These are phyloP conservation scores for Sarcophaga caerulescens DNA, from an alignment of 2,888 invertebrate genomes.

Conservation along the genomic window DNA sequence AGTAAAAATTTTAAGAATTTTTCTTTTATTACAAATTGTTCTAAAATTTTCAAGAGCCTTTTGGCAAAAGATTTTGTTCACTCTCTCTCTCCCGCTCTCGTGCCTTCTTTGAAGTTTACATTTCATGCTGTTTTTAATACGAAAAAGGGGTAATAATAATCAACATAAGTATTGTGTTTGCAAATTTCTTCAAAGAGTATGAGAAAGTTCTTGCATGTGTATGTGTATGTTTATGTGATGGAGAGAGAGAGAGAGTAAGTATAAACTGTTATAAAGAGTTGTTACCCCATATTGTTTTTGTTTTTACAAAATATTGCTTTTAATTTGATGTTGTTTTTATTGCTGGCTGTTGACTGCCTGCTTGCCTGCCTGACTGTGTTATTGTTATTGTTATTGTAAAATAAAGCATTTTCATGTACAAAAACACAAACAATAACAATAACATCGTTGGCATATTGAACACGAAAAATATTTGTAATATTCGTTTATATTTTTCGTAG, in stretches of 20 bases:
- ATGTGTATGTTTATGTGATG: not conserved
- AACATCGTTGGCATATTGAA: slow-evolving; percentile 26
- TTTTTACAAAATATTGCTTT: slow-evolving; percentile 46
- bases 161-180: not conserved
- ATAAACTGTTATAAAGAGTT: not conserved
- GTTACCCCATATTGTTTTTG: not conserved
- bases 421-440: slow-evolving; percentile 8
- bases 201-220: not conserved
- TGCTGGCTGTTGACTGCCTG: not conserved
- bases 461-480: slow-evolving; percentile 46
- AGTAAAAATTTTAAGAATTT: not conserved
- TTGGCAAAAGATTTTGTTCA: no score
- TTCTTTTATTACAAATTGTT: not conserved
- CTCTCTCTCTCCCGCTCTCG: no score
- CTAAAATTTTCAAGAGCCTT: no score
- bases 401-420: slow-evolving; percentile 39
- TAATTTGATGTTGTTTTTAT: slow-evolving; percentile 11
- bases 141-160: not conserved
- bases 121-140: no score
- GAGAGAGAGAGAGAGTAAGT: not conserved
- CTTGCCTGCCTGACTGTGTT: not conserved
- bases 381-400: slow-evolving; percentile 30
- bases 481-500: slow-evolving; percentile 31
- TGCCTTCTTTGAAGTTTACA: no score
- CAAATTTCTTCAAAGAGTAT: not conserved